Base-by-base conservation (phyloP, 2,888 invertebrate genomes). In the Pandemis cinnamomeana region DNA sequence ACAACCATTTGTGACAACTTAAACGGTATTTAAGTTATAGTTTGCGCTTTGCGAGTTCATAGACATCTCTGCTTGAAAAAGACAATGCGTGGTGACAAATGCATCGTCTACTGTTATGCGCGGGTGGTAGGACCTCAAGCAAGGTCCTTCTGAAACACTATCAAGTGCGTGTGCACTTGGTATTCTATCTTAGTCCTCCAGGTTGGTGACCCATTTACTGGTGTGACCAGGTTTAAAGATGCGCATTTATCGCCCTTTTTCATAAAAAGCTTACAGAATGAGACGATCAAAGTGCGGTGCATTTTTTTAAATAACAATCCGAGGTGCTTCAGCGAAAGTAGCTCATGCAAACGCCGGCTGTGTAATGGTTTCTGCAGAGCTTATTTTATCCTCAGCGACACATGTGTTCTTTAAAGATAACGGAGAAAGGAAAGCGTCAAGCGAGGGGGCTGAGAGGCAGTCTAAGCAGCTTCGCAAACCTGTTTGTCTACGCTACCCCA, bases 391-490 rank as follows among this genome's bases (percentile, higher is more conserved):
- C 15, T 58, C 64, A 5, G 15, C 42, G 53, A 42, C 70, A 53
- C 44, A 69, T 55, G 67, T 36, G 67, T 42, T 44, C 67, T 58
- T 42, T 44, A 55, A 42, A 58, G 27, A 51, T 15, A 44, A 44
- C 13, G 8, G 44, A 55, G 44, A 58, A 55, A 15, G 10, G 67
- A 42, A 44, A 5, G 15, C 46, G 42, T 44, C 55, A 20, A 68
- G 44, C 20, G 42, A 36, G 66, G 61, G 66, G 71, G 66, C 66
- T 70, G 61, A 58, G 69, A 67, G 73, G 7, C 44, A 62, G 62
- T 15, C 46, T 66, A 64, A 73, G 73, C 69, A 70, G 66, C 69
- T 67, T 61, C 70, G 66, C 67, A 60, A 73, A 73, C 73, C 69
- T 72, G 74, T 71, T 74, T 71, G 71, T 70, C 71, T 71, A 71